These are phyloP conservation scores for Orius laevigatus DNA, from an alignment of 1,140 invertebrate species.

Conservation along the genomic window DNA sequence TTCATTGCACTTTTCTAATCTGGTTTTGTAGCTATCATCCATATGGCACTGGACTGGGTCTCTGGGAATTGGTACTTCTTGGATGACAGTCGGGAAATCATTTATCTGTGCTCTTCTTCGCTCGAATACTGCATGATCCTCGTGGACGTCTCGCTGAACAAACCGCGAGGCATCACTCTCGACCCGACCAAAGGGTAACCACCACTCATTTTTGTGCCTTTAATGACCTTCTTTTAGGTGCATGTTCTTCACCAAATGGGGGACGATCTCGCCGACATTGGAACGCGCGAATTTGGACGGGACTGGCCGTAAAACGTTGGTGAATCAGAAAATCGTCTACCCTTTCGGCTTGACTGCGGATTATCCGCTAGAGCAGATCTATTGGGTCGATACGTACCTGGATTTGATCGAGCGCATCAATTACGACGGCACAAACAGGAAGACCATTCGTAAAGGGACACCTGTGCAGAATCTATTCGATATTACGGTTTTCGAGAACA, in stretches of 20 bases:
- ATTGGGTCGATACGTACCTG: constrained; percentile 63
- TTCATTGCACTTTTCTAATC: neutral
- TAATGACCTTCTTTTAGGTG: constrained; percentile 30
- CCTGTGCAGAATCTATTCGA: constrained; percentile 45
- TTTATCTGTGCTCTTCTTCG: constrained; percentile 49
- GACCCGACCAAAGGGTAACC: constrained; percentile 57
- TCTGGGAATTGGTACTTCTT: constrained; percentile 72
- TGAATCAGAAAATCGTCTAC: constrained; percentile 50
- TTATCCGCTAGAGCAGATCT: constrained; percentile 50
- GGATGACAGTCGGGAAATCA: constrained; percentile 51
- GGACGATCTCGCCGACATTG: constrained; percentile 39
- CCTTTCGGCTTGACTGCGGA: constrained; percentile 53
- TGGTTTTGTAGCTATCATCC: constrained; percentile 37
- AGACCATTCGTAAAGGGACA: constrained; percentile 42
- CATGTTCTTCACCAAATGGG: constrained; percentile 66
- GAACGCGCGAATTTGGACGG: constrained; percentile 45
- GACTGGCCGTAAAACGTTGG: constrained; percentile 32
- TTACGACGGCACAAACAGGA: constrained; percentile 47
- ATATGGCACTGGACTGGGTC: constrained; percentile 72
- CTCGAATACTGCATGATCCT: constrained; percentile 46
- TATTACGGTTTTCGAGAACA: constrained; percentile 51
- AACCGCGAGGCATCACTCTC: constrained; percentile 59
- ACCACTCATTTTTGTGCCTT: neutral
- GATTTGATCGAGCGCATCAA: constrained; percentile 53
- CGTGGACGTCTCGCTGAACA: constrained; percentile 49